These are phyloP conservation scores for Neolamprologus ventralis DNA, from an alignment of 2,113 vertebrate genomes.

Conservation along the genomic window DNA sequence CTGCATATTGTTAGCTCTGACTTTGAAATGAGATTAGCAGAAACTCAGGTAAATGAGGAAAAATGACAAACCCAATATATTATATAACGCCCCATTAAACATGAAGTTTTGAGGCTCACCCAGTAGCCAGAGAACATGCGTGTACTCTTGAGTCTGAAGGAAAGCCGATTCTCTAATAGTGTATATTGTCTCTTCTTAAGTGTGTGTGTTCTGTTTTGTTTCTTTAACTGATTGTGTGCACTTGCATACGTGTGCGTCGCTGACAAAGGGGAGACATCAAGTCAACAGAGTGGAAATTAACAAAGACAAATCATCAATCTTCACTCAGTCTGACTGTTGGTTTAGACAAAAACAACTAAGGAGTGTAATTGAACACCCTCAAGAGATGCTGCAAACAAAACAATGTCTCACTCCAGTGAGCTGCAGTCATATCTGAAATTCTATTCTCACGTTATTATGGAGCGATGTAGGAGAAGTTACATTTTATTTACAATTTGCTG, in stretches of 20 bases:
- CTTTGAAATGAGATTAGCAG: slow-evolving; percentile 65
- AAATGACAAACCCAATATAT: slow-evolving; percentile 61
- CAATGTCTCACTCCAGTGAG: slow-evolving; percentile 50
- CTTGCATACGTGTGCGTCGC: neutral
- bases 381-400: slow-evolving; percentile 51
- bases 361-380: slow-evolving; percentile 52
- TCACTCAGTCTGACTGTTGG: slow-evolving; percentile 28
- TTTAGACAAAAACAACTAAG: slow-evolving; percentile 48
- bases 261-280: slow-evolving; percentile 22
- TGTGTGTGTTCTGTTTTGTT: neutral
- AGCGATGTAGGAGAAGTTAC: slow-evolving; percentile 1
- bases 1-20: slow-evolving; percentile 41
- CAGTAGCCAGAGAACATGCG: neutral
- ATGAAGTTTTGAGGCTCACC: slow-evolving; percentile 8
- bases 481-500: slow-evolving; percentile 31
- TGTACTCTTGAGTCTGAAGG: neutral
- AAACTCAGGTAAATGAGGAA: slow-evolving; percentile 57
- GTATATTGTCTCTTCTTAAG: neutral
- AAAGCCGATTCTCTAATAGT: neutral
- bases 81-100: slow-evolving; percentile 65
- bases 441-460: slow-evolving; percentile 23
- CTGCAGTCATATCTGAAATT: slow-evolving; percentile 46
- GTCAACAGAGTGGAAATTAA: slow-evolving; percentile 55
- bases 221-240: neutral
- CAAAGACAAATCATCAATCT: slow-evolving; percentile 60